These are phyloP conservation scores for Callipepla californica DNA, from an alignment of 2,113 vertebrate genomes.

Conservation along the genomic window DNA sequence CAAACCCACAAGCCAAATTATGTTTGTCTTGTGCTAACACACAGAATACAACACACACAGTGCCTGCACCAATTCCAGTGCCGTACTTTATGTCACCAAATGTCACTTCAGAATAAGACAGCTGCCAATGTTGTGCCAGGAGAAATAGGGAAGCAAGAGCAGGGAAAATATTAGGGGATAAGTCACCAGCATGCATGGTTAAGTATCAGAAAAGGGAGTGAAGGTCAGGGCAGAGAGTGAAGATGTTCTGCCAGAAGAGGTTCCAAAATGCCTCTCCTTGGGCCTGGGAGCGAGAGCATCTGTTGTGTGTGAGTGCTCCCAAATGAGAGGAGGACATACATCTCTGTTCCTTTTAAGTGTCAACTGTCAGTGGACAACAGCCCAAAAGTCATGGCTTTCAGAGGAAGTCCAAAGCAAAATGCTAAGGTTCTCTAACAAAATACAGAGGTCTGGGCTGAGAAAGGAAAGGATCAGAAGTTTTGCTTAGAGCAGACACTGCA, in stretches of 20 bases:
- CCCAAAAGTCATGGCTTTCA: rapidly evolving
- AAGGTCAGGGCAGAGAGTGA: neutral
- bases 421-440: neutral
- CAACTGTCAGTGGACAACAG: rapidly evolving
- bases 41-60: no score
- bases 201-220: neutral
- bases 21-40: no score
- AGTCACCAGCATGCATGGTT: neutral
- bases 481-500: neutral
- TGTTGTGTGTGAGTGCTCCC: rapidly evolving
- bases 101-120: no score
- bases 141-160: rapidly evolving
- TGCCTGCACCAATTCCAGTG: no score
- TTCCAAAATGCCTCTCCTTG: neutral
- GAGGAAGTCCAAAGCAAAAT: neutral
- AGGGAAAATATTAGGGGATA: neutral
- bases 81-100: no score
- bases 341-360: neutral
- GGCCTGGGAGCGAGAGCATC: neutral
- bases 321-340: neutral
- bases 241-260: neutral
- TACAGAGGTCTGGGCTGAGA: neutral
- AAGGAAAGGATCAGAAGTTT: neutral
- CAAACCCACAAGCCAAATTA: no score
- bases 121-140: rapidly evolving